Evolutionary conservation across 2,113 vertebrate genomes (phyloP).

Genomic region (Formicarius rufipectus): DNA sequence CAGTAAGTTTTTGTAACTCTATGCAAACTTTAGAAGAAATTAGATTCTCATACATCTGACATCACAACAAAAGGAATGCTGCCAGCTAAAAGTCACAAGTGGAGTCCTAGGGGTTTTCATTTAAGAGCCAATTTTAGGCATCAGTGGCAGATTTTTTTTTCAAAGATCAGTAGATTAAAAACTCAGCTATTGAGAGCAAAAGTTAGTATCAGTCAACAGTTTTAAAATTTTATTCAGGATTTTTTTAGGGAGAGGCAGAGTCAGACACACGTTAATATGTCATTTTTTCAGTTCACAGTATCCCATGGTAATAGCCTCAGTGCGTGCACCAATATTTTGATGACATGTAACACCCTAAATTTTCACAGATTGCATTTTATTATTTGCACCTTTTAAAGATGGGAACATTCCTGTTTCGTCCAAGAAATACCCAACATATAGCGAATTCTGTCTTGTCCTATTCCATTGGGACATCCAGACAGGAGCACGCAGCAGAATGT

Average conservation of each 20-base stretch:
- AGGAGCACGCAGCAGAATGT: not conserved
- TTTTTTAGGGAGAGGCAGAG: accelerated
- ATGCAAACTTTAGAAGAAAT: too few relatives aligned
- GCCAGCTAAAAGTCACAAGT: too few relatives aligned
- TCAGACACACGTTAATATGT: not conserved
- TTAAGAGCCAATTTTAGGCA: too few relatives aligned
- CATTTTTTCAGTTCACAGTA: not conserved
- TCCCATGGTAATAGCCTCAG: not conserved
- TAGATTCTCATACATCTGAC: too few relatives aligned
- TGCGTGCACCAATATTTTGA: not conserved
- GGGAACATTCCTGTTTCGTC: not conserved
- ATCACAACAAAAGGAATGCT: too few relatives aligned
- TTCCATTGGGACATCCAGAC: not conserved
- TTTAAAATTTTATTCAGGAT: not conserved
- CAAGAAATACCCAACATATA: not conserved
- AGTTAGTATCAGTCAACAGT: not conserved
- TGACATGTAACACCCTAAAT: not conserved
- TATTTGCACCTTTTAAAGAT: not conserved
- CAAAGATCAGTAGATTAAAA: not conserved
- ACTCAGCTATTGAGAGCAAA: not conserved
- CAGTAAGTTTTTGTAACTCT: too few relatives aligned
- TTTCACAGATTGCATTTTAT: not conserved
- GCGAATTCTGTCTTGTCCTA: not conserved
- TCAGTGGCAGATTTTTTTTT: not conserved
- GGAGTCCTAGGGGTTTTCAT: too few relatives aligned